Evolutionary conservation across 1,140 invertebrate species (phyloP), one percentile per base, ranked within the genome.

Genomic region (Hylaeus volcanicus): DNA sequence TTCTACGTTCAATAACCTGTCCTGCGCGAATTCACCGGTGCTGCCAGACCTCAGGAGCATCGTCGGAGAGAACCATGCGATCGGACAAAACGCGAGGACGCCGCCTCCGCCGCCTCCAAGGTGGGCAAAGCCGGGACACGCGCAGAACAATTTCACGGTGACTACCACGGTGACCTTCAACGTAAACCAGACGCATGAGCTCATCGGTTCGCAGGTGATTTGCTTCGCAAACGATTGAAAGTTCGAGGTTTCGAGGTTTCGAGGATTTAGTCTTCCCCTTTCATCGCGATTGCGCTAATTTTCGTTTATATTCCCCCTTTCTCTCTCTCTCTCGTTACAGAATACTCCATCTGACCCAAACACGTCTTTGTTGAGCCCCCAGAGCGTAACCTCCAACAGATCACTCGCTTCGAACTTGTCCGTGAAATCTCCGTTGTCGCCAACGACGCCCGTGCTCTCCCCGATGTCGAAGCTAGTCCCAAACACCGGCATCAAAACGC

Each of bases 111-210:
- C 94, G 1, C 95, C 95, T 0, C 94, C 95, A 0, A 91, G 94
- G 65, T 94, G 94, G 94, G 93, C 93, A 74, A 96, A 94, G 89
- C 94, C 94, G 2, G 93, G 94, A 69, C 89, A 92, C 86, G 86
- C 66, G 70, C 89, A 92, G 73, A 95, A 93, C 79, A 96, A 97
- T 89, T 97, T 97, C 89, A 97, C 95, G 3, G 96, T 97, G 3
- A 97, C 97, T 8, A 97, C 96, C 3, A 97, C 96, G 1, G 96
- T 97, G 6, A 97, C 96, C 5, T 97, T 97, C 88, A 96, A 96
- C 84, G 95, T 97, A 79, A 96, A 96, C 92, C 91, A 93, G 51
- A 82, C 58, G 9, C 90, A 73, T 60, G 90, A 91, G 26, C 43
- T 82, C 9, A 68, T 79, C 53, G 58, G 55, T 81, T 84, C 89